phyloP scores from a whole-genome alignment of 2,888 invertebrate genomes.

The Poecilobothrus nobilitatus region DNA sequence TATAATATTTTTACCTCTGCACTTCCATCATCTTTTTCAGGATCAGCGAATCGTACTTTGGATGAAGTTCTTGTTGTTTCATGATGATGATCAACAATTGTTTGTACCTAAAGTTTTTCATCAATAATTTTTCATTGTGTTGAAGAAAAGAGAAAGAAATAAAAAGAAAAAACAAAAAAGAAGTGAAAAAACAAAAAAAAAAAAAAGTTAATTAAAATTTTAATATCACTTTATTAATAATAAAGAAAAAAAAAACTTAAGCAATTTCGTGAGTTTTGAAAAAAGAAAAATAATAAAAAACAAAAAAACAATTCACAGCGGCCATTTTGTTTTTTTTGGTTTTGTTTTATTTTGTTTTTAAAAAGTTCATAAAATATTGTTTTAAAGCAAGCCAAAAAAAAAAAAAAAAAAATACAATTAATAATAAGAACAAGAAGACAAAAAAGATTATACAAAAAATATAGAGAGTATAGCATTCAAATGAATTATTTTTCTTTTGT shows the following conservation, averaged over 20 bases:
- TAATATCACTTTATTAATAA: no score
- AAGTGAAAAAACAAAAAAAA: slow-evolving; percentile 11
- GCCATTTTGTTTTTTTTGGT: slow-evolving; percentile 16
- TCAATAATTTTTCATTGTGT: slow-evolving; percentile 10
- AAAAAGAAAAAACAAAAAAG: slow-evolving; percentile 8
- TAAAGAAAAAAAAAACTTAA: no score
- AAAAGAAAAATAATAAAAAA: no score
- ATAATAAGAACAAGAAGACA: no score
- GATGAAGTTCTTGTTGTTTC: slow-evolving; percentile 68
- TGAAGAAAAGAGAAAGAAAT: background rate
- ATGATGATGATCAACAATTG: slow-evolving; percentile 85
- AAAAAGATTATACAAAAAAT: no score
- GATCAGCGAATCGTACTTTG: slow-evolving; percentile 82
- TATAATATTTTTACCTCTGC: background rate
- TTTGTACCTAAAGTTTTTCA: slow-evolving; percentile 63
- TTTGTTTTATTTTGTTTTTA: slow-evolving; percentile 12
- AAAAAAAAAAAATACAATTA: no score
- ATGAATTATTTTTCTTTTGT: no score
- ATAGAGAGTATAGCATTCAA: no score
- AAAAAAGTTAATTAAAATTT: background rate
- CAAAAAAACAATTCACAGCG: background rate
- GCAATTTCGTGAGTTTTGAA: no score
- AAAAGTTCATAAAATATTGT: no score
- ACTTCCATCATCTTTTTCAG: slow-evolving; percentile 15
- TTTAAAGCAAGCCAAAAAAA: no score